Percentiles rank a stretch among this genome's conserved stretches.
Conservation (phyloP, 2,888 invertebrate species). For the Volucella inanis region DNA sequence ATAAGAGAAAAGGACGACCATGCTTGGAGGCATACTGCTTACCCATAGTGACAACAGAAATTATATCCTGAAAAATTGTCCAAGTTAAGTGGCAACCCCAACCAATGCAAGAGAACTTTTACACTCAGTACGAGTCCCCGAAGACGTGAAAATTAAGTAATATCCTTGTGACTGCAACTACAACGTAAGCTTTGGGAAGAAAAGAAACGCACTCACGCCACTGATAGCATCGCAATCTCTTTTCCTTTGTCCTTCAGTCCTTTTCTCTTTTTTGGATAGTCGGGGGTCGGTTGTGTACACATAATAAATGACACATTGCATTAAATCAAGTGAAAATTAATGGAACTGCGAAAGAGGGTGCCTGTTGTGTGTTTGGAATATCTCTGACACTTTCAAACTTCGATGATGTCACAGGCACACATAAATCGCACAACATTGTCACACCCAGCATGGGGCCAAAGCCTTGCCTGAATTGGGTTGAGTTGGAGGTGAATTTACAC, state of each 20-base stretch:
- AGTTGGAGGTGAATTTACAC: slow-evolving; percentile 6
- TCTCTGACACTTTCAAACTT: slow-evolving; percentile 63
- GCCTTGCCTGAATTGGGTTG: no score
- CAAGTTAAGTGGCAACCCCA: no score
- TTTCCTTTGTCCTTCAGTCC: no score
- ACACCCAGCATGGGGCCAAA: neutral
- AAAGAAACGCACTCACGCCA: neutral
- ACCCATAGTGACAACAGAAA: no score
- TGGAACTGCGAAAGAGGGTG: slow-evolving; percentile 67
- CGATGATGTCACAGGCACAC: slow-evolving; percentile 55
- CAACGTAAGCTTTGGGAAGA: neutral
- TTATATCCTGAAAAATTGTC: no score
- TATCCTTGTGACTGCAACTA: no score
- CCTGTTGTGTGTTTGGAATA: slow-evolving; percentile 62
- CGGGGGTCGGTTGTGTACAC: slow-evolving; percentile 4
- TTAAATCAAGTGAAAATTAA: slow-evolving; percentile 74
- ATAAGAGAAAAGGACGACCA: no score
- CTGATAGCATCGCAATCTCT: neutral
- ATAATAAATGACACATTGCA: slow-evolving; percentile 67
- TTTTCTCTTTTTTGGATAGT: no score
- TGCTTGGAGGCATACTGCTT: no score
- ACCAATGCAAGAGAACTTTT: no score
- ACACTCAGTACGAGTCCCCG: no score
- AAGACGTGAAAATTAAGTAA: no score
- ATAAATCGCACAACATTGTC: neutral